Conservation (phyloP, 2,888 invertebrate genomes). For the Pachliopta kotzebuea region DNA sequence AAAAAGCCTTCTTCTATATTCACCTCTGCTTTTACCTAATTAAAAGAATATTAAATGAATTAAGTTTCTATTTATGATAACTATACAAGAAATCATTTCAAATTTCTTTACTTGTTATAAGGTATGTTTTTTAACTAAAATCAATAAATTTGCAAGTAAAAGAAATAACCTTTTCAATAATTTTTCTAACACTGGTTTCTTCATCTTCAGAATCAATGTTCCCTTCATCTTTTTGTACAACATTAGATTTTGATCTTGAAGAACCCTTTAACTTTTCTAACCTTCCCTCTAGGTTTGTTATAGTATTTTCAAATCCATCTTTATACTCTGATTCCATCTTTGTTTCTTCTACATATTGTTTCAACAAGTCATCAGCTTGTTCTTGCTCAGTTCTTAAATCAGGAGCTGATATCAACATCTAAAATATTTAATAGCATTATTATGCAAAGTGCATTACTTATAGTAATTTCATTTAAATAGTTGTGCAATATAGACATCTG, state of each 20-base stretch:
- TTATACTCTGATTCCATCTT: slow-evolving; percentile 68
- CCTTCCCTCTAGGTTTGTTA: slow-evolving; percentile 58
- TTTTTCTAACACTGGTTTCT: slow-evolving; percentile 54
- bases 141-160: background rate
- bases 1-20: slow-evolving; percentile 49
- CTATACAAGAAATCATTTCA: too few relatives aligned
- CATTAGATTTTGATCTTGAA: background rate
- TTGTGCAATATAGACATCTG: background rate
- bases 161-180: slow-evolving; percentile 64
- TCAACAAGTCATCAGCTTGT: slow-evolving; percentile 85
- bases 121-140: background rate
- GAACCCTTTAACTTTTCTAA: slow-evolving; percentile 52
- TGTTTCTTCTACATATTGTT: slow-evolving; percentile 78
- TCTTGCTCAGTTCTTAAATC: slow-evolving; percentile 85
- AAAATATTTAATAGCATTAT: slow-evolving; percentile 28
- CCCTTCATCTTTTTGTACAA: background rate
- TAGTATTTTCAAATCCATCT: slow-evolving; percentile 59
- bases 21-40: slow-evolving; percentile 58
- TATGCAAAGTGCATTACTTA: background rate
- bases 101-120: background rate
- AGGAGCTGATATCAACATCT: slow-evolving; percentile 66
- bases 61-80: background rate
- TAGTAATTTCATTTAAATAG: background rate
- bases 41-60: slow-evolving; percentile 19
- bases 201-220: slow-evolving; percentile 55